Percentiles rank a stretch among this genome's conserved stretches.
These are phyloP conservation scores for Bufo gargarizans DNA, from an alignment of 2,113 vertebrate species.

Conservation along the genomic window DNA sequence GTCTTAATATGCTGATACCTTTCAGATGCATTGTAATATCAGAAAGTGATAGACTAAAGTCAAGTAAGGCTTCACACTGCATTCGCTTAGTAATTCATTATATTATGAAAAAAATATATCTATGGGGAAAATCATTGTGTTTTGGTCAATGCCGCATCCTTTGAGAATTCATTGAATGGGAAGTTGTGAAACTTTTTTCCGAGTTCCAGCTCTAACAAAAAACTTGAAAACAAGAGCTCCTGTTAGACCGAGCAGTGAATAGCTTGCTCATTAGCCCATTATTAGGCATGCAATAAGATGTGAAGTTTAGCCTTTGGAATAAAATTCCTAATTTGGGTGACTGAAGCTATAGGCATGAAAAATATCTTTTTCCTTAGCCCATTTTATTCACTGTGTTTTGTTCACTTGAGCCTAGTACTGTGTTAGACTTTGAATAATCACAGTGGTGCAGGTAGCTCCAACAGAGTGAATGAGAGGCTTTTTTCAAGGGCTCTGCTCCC, in stretches of 20 bases:
- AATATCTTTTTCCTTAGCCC: conserved; percentile 70
- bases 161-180: conserved; percentile 46
- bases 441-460: conserved; percentile 73
- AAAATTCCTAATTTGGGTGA: conserved; percentile 66
- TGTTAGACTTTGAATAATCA: conserved; percentile 75
- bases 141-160: conserved; percentile 44
- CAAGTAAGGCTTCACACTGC: conserved; percentile 19
- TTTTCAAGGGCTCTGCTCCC: conserved; percentile 76
- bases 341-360: conserved; percentile 67
- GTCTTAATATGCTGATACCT: conserved; percentile 37
- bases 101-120: conserved; percentile 40
- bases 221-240: conserved; percentile 50
- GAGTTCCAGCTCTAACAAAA: conserved; percentile 32
- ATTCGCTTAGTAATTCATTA: conserved; percentile 29
- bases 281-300: conserved; percentile 32
- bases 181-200: conserved; percentile 44
- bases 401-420: conserved; percentile 68
- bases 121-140: conserved; percentile 52
- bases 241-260: conserved; percentile 49
- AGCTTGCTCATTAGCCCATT: conserved; percentile 55
- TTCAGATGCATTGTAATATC: conserved; percentile 35
- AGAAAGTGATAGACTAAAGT: conserved; percentile 26
- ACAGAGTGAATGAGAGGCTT: conserved; percentile 72
- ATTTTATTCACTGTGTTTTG: conserved; percentile 79
- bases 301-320: conserved; percentile 60